A percentile compares a stretch with the other conserved stretches of the same genome.
Evolutionary conservation across 2,797 vertebrate genomes (phyloP).

Genomic region (Phylloscopus collybita): DNA sequence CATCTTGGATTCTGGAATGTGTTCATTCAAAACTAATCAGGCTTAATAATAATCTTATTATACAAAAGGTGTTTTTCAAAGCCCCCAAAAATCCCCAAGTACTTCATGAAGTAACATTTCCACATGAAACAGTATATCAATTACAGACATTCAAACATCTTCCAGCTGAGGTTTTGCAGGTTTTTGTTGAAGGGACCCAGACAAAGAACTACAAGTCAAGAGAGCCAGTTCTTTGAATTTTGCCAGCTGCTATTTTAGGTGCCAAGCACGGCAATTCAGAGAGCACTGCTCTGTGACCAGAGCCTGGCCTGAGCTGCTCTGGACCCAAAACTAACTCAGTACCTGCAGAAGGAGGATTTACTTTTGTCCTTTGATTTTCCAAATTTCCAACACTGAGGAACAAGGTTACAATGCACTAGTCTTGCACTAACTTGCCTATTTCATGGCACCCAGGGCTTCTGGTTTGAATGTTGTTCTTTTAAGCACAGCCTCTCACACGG

Average conservation of each 20-base stretch:
- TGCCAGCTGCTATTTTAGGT: not conserved
- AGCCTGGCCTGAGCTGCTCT: not conserved
- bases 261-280: fast-evolving
- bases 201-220: not conserved
- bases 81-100: not conserved
- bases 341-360: not conserved
- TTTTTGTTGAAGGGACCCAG: not conserved
- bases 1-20: not conserved
- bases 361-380: not conserved
- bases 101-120: not conserved
- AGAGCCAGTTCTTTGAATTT: not conserved
- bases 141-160: not conserved
- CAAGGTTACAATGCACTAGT: not conserved
- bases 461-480: not conserved
- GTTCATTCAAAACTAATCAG: not conserved
- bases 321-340: not conserved
- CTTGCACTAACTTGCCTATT: not conserved
- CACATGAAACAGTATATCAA: not conserved
- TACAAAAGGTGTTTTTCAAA: not conserved
- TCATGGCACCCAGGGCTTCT: not conserved
- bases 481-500: not conserved
- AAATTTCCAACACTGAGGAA: not conserved
- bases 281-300: not conserved
- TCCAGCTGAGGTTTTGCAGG: not conserved
- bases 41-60: not conserved